A percentile compares a stretch with the other conserved stretches of the same genome.
Conservation (phyloP, 2,113 vertebrate genomes). For the Charadrius vociferus region DNA sequence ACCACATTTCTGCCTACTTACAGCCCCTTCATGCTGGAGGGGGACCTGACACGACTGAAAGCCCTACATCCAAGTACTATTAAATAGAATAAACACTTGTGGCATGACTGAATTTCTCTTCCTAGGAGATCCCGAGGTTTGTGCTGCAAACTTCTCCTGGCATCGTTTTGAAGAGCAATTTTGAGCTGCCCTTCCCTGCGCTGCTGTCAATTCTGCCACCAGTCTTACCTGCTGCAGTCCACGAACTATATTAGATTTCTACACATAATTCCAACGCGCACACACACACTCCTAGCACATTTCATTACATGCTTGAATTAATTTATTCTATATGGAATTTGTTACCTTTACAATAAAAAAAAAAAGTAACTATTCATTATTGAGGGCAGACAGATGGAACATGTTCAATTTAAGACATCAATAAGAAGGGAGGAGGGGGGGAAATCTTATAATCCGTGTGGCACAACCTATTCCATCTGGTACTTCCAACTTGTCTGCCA, state of each 20-base stretch:
- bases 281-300: constrained; percentile 37
- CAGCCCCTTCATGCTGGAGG: background rate
- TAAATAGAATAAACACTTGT: background rate
- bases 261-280: constrained; percentile 45
- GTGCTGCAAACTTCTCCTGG: background rate
- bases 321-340: constrained; percentile 80
- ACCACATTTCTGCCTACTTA: background rate
- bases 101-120: background rate
- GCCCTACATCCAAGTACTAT: background rate
- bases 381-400: constrained; percentile 82
- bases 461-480: constrained; percentile 79
- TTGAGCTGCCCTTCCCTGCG: constrained; percentile 3
- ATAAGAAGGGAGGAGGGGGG: constrained; percentile 65
- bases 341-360: constrained; percentile 78
- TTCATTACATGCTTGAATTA: constrained; percentile 83
- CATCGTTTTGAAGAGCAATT: background rate
- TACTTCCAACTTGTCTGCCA: constrained; percentile 78
- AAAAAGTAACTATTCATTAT: constrained; percentile 78
- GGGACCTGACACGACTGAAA: background rate
- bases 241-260: constrained; percentile 54
- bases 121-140: background rate
- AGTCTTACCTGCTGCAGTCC: constrained; percentile 46
- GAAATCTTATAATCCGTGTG: constrained; percentile 75
- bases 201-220: constrained; percentile 33
- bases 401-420: constrained; percentile 81